These are phyloP conservation scores for Polypterus senegalus DNA, from an alignment of 2,113 vertebrate genomes.

Conservation along the genomic window DNA sequence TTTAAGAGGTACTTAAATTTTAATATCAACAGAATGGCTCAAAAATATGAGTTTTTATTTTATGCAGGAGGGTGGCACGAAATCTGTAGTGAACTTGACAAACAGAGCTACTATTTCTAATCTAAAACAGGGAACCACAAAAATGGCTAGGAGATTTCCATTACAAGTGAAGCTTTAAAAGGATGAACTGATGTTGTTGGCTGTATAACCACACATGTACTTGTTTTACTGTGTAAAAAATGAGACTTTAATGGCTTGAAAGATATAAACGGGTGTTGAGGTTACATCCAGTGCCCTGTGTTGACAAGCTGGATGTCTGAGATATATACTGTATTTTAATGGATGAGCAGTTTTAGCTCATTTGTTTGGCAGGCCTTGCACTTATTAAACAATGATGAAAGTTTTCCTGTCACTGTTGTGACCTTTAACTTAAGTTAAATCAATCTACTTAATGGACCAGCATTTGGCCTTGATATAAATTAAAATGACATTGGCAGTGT, in stretches of 20 bases:
- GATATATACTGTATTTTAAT: no score
- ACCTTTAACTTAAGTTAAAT: background rate
- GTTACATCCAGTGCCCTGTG: no score
- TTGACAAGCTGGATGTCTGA: background rate
- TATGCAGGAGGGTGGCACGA: no score
- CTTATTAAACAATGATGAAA: slow-evolving; percentile 1
- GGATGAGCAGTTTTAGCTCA: background rate
- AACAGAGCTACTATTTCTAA: slow-evolving; percentile 8
- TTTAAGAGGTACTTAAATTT: no score
- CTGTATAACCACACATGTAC: no score
- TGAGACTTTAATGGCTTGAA: no score
- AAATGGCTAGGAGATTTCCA: background rate
- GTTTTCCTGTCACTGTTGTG: background rate
- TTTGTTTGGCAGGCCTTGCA: background rate
- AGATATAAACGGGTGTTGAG: no score
- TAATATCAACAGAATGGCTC: no score
- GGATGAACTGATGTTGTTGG: background rate
- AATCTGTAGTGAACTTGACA: slow-evolving; percentile 3
- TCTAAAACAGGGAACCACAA: background rate
- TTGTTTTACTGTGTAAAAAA: no score
- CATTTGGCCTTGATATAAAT: slow-evolving; percentile 6
- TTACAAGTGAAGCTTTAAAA: background rate
- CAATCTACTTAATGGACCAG: background rate
- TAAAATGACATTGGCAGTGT: background rate
- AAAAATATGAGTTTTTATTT: no score